Conservation (phyloP, 1,140 invertebrate species). For the Phortica variegata region DNA sequence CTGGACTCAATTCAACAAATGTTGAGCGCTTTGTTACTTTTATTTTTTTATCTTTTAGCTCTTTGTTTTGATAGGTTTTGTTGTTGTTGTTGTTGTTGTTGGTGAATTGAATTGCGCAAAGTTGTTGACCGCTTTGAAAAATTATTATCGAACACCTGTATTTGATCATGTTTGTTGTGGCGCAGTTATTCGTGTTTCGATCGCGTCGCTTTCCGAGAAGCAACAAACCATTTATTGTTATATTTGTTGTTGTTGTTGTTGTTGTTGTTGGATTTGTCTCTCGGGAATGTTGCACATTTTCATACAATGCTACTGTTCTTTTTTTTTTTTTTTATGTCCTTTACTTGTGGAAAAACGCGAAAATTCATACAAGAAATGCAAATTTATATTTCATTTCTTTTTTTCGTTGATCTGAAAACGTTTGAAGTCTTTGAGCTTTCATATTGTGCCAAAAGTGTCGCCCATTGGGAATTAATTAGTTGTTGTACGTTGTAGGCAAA, state of each 20-base stretch:
- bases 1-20: too few relatives aligned
- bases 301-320: conserved; percentile 14
- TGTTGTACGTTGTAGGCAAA: neutral
- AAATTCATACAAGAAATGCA: conserved; percentile 22
- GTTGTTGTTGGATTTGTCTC: conserved; percentile 1
- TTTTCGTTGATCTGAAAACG: too few relatives aligned
- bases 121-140: conserved; percentile 37
- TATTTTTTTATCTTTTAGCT: too few relatives aligned
- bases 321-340: too few relatives aligned
- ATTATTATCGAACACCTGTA: conserved; percentile 52
- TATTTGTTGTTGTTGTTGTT: too few relatives aligned
- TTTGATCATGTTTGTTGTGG: conserved; percentile 16
- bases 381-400: conserved; percentile 15
- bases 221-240: neutral
- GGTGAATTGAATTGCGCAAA: conserved; percentile 16
- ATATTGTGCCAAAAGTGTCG: conserved; percentile 30
- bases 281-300: conserved; percentile 9
- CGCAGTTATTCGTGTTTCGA: too few relatives aligned
- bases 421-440: neutral
- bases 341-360: too few relatives aligned
- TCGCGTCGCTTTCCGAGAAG: conserved; percentile 7
- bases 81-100: conserved; percentile 4
- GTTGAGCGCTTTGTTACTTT: too few relatives aligned
- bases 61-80: neutral
- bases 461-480: conserved; percentile 51